Evolutionary conservation across 2,888 invertebrate species (phyloP).

Genomic region (Anoncus sp.): DNA sequence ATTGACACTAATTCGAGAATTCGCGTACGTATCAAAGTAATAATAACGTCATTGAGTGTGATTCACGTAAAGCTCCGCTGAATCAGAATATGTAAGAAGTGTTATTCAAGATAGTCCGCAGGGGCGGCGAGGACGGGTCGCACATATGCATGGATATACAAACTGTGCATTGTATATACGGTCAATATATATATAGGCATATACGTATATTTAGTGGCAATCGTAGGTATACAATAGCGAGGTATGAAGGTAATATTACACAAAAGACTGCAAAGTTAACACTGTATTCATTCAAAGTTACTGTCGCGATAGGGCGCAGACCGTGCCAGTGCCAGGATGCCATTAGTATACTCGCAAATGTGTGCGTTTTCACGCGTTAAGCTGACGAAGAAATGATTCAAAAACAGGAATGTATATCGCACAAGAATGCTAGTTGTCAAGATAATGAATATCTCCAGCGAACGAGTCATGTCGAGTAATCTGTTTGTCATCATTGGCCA

Average conservation of each 20-base stretch:
- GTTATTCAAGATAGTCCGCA: too few species aligned
- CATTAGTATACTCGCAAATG: too few species aligned
- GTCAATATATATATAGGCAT: too few species aligned
- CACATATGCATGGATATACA: too few species aligned
- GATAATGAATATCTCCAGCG: constrained; percentile 71
- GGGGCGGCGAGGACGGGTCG: too few species aligned
- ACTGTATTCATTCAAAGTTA: constrained; percentile 27
- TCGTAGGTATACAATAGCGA: constrained; percentile 14
- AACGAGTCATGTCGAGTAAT: too few species aligned
- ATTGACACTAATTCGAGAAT: constrained; percentile 63
- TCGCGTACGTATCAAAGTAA: constrained; percentile 57
- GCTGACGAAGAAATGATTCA: constrained; percentile 37
- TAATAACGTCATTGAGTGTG: constrained; percentile 61
- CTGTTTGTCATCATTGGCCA: too few species aligned
- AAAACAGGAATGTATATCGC: constrained; percentile 1
- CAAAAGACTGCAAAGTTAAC: constrained; percentile 31
- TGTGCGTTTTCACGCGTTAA: neutral
- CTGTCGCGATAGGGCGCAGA: constrained; percentile 12
- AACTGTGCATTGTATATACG: too few species aligned
- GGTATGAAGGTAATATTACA: constrained; percentile 38
- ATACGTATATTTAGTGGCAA: neutral
- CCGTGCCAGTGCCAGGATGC: too few species aligned
- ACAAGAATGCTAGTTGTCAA: constrained; percentile 61
- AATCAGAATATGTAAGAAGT: constrained; percentile 31
- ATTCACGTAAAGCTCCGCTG: constrained; percentile 55